Conservation (phyloP, 1,140 invertebrate genomes). For the Euura saliciscinereae region DNA sequence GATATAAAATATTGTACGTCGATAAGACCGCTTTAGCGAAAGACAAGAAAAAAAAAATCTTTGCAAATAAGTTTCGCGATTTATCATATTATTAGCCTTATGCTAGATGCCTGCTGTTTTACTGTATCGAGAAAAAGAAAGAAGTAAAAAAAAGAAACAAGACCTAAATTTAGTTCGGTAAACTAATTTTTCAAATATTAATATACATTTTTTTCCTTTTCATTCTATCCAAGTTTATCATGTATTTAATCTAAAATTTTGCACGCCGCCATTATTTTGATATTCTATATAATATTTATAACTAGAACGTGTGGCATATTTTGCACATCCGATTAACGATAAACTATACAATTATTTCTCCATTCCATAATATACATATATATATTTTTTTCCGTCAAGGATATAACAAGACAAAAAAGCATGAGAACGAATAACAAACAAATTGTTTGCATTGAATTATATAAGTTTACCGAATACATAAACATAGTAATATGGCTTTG, state of each 20-base stretch:
- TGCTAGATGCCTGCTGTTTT: constrained; percentile 12
- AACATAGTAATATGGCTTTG: neutral
- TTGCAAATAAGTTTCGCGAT: constrained; percentile 9
- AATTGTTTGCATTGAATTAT: neutral
- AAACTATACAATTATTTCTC: neutral
- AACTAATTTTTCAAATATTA: neutral
- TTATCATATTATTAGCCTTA: constrained; percentile 16
- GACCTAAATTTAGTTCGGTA: constrained; percentile 13
- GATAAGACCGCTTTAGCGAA: constrained; percentile 25
- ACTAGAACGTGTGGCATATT: too few relatives aligned
- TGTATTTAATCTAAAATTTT: too few relatives aligned
- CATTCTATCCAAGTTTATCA: too few relatives aligned
- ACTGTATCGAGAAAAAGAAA: neutral
- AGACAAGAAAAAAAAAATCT: constrained; percentile 23
- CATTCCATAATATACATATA: neutral
- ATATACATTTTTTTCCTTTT: too few relatives aligned
- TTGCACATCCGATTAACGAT: too few relatives aligned
- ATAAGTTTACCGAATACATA: neutral
- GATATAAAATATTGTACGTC: constrained; percentile 14
- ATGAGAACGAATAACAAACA: too few relatives aligned
- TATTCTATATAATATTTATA: too few relatives aligned
- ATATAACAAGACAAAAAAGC: neutral
- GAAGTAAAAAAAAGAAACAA: neutral
- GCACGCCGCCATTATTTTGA: too few relatives aligned
- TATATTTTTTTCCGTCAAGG: neutral